Percentiles rank a stretch among this genome's conserved stretches.
These are phyloP conservation scores for Cuniculus paca DNA, from an alignment of 2,797 vertebrate genomes.

Conservation along the genomic window DNA sequence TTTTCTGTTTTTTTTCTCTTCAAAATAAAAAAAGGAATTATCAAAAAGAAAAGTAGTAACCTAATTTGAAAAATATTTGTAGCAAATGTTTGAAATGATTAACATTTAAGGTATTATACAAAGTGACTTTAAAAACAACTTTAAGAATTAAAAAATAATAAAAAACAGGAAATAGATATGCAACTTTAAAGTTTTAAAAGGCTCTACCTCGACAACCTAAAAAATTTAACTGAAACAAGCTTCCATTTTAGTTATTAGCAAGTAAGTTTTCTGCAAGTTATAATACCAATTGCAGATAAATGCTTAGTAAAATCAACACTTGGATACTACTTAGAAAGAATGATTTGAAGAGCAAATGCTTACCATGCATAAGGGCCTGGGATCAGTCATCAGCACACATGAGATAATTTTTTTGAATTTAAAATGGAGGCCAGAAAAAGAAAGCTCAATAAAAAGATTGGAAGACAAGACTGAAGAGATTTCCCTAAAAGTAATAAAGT, in stretches of 20 bases:
- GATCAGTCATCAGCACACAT: not conserved
- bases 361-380: not conserved
- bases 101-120: not conserved
- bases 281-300: conserved; percentile 13
- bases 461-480: not conserved
- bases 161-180: no score
- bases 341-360: not conserved
- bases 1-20: no score
- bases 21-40: no score
- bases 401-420: not conserved
- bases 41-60: not conserved
- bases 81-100: conserved; percentile 24
- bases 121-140: not conserved
- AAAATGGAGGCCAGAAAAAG: not conserved
- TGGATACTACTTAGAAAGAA: not conserved
- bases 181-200: not conserved
- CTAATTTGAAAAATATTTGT: conserved; percentile 10
- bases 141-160: not conserved
- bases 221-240: conserved; percentile 33
- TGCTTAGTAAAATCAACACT: conserved; percentile 30
- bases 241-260: conserved; percentile 5
- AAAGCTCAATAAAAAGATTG: not conserved
- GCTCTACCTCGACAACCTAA: conserved; percentile 4
- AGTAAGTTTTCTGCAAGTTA: conserved; percentile 7
- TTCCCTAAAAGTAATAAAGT: not conserved